Conservation (phyloP, 2,113 vertebrate genomes). For the Pavo muticus region DNA sequence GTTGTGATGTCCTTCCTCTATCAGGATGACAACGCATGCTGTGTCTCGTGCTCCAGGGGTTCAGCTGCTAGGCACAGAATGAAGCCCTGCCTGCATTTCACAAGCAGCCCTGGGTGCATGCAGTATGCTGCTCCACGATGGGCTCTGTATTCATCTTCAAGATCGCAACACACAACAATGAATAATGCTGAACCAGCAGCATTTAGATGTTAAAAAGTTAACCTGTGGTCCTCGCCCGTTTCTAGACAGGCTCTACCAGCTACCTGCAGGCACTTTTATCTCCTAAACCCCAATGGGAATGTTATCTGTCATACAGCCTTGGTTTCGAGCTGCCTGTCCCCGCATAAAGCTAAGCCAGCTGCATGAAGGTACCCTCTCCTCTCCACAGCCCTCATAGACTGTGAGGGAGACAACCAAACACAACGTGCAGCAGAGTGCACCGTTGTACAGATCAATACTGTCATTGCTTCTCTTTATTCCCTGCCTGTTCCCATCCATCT, state of each 20-base stretch:
- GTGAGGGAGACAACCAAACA: neutral
- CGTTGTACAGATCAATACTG: neutral
- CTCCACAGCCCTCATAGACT: neutral
- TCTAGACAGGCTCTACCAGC: neutral
- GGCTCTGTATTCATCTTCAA: neutral
- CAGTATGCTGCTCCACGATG: neutral
- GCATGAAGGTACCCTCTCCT: neutral
- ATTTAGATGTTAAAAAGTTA: neutral
- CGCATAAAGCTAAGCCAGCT: neutral
- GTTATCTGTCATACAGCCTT: neutral
- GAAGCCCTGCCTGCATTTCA: rapidly evolving
- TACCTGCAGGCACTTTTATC: neutral
- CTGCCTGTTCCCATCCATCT: neutral
- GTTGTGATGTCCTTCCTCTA: neutral
- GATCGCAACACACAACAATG: neutral
- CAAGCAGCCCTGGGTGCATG: neutral
- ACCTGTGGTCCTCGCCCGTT: neutral
- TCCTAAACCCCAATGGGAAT: neutral
- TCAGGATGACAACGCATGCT: neutral
- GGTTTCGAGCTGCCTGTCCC: neutral
- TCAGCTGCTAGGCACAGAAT: neutral
- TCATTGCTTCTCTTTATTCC: neutral
- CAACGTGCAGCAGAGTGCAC: neutral
- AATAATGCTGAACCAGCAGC: neutral
- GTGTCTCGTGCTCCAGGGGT: neutral